Base-by-base conservation (phyloP, 2,888 invertebrate genomes). In the Ctenicera cuprea region DNA sequence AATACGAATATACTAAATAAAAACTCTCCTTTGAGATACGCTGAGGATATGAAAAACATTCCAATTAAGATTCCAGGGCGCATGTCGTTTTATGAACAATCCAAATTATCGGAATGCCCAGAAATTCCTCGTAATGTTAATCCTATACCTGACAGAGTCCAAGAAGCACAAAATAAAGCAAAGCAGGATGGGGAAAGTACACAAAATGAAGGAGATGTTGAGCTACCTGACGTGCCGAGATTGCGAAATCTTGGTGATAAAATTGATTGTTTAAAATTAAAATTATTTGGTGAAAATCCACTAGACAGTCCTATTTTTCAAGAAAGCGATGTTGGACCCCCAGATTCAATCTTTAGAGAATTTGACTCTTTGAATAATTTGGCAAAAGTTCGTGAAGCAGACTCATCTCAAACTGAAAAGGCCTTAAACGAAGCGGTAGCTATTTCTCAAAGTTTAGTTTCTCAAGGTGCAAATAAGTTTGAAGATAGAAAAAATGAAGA, bases 221-320 rank as follows among this genome's bases (percentile, higher is more conserved):
- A 20, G 16, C 26, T 80, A 48, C 86, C 87, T 76, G 83, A 88
- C 77, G 84, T 85, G 66, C 90, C 89, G 0, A 88, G 93, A 69
- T 85, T 94, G 0, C 86, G 86, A 74, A 91, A 91, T 1, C 86
- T 95, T 20, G 94, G 94, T 0, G 91, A 93, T 77, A 92, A 93
- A 87, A 91, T 95, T 18, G 92, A 93, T 77, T 95, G 95, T 81
- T 90, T 93, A 30, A 94, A 93, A 85, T 88, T 88, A 0, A 93
- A 93, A 87, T 94, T 92, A 83, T 95, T 94, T 83, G 94, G 94
- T 0, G 88, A 90, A 73, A 90, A 94, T 84, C 94, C 94, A 0
- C 85, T 94, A 67, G 94, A 94, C 78, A 94, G 91, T 86, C 94
- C 94, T 0, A 88, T 94, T 78, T 94, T 94, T 80, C 86, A 87